Percentiles rank a stretch among this genome's conserved stretches.
Conservation (phyloP, 2,888 invertebrate genomes). For the Allygus modestus region DNA sequence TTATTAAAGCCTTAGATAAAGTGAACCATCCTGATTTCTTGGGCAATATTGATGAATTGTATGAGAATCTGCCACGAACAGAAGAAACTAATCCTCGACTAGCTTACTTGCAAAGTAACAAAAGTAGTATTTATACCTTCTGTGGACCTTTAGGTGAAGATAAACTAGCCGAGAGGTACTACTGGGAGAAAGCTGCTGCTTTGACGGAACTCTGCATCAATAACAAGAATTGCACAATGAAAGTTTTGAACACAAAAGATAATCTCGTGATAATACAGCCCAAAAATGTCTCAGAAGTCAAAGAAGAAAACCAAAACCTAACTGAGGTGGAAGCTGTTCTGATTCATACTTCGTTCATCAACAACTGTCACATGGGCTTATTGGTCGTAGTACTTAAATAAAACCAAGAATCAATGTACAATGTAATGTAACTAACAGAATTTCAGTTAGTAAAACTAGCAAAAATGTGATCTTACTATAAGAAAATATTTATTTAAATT, state of each 20-base stretch:
- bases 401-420: background rate
- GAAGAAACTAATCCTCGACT: slow-evolving; percentile 26
- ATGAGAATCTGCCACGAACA: slow-evolving; percentile 36
- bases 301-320: background rate
- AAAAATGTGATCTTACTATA: background rate
- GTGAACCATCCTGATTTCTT: slow-evolving; percentile 50
- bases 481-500: background rate
- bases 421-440: background rate
- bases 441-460: too few species aligned
- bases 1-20: slow-evolving; percentile 57
- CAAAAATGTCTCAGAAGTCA: background rate
- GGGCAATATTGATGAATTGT: slow-evolving; percentile 48
- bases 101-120: slow-evolving; percentile 55
- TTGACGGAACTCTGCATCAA: slow-evolving; percentile 41
- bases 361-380: slow-evolving; percentile 37
- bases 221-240: slow-evolving; percentile 32
- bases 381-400: slow-evolving; percentile 33
- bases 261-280: slow-evolving; percentile 57
- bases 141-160: slow-evolving; percentile 57
- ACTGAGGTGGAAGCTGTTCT: slow-evolving; percentile 4
- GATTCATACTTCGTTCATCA: slow-evolving; percentile 25
- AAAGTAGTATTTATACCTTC: slow-evolving; percentile 57
- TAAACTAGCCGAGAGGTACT: slow-evolving; percentile 46
- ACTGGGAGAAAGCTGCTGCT: slow-evolving; percentile 52
- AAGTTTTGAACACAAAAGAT: slow-evolving; percentile 22